These are phyloP conservation scores for Erethizon dorsatum DNA, from an alignment of 2,797 vertebrate species.

Conservation along the genomic window DNA sequence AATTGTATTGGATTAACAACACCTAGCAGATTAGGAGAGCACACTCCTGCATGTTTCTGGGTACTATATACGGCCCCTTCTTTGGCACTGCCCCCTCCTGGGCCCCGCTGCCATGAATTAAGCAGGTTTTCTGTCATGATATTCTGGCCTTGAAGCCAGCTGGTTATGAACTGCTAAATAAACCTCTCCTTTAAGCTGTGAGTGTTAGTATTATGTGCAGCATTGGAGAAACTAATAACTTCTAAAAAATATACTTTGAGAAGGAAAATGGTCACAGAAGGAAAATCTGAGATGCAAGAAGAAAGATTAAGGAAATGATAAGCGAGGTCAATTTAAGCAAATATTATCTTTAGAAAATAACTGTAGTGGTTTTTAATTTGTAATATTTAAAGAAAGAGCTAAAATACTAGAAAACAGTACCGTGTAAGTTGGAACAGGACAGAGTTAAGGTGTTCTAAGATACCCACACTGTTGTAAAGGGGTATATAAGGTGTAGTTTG, in stretches of 20 bases:
- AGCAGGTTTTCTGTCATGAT: too few species aligned
- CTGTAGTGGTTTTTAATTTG: conserved; percentile 37
- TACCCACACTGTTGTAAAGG: background rate
- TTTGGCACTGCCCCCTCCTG: too few species aligned
- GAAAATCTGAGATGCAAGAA: conserved; percentile 10
- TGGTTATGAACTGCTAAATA: too few species aligned
- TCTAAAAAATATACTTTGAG: background rate
- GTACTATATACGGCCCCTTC: too few species aligned
- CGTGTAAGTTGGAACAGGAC: background rate
- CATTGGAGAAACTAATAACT: background rate
- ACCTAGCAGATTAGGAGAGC: too few species aligned
- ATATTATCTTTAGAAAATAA: conserved; percentile 43
- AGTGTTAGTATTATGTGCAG: background rate
- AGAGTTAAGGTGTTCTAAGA: background rate
- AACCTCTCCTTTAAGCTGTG: background rate
- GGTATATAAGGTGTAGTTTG: background rate
- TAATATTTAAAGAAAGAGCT: conserved; percentile 49
- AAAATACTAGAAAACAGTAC: conserved; percentile 35
- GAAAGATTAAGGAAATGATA: background rate
- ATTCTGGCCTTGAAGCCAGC: too few species aligned
- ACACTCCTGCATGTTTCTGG: too few species aligned
- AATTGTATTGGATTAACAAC: too few species aligned
- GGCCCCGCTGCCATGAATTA: too few species aligned
- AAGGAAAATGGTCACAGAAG: conserved; percentile 32
- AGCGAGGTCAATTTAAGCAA: conserved; percentile 60